phyloP scores from a whole-genome alignment of 2,113 vertebrate species.

The Hippolais icterina region DNA sequence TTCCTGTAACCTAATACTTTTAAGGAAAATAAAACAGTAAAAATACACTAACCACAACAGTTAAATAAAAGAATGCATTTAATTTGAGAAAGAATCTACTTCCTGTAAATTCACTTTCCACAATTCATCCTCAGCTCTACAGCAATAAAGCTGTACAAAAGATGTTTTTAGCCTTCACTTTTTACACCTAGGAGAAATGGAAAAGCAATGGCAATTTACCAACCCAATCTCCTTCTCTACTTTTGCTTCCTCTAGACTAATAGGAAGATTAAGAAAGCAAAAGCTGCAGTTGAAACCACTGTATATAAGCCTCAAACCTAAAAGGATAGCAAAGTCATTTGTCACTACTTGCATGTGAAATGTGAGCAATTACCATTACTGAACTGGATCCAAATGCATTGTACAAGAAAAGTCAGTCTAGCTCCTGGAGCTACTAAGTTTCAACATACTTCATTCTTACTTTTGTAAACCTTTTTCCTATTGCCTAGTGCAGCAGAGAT shows the following conservation, averaged over 20 bases:
- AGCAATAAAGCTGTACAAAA: neutral
- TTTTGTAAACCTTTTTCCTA: neutral
- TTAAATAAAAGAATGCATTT: conserved; percentile 20
- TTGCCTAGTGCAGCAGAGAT: neutral
- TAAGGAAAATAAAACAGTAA: conserved; percentile 26
- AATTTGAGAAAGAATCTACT: conserved; percentile 16
- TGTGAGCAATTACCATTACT: neutral
- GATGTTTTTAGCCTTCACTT: neutral
- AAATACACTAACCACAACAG: neutral
- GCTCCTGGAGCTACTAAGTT: neutral
- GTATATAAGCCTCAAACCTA: neutral
- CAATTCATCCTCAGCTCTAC: neutral
- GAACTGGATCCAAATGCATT: neutral
- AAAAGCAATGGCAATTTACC: neutral
- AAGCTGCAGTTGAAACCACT: neutral
- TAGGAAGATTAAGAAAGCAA: neutral
- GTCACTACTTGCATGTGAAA: neutral
- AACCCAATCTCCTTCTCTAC: neutral
- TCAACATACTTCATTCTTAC: neutral
- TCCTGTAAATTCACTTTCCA: conserved; percentile 15
- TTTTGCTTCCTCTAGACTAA: neutral
- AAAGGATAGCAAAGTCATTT: neutral
- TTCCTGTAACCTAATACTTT: conserved; percentile 42
- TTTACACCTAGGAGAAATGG: neutral
- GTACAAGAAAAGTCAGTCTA: neutral